Percentiles rank a stretch among this genome's conserved stretches.
These are phyloP conservation scores for Piscicola geometra DNA, from an alignment of 2,888 invertebrate genomes.

Conservation along the genomic window DNA sequence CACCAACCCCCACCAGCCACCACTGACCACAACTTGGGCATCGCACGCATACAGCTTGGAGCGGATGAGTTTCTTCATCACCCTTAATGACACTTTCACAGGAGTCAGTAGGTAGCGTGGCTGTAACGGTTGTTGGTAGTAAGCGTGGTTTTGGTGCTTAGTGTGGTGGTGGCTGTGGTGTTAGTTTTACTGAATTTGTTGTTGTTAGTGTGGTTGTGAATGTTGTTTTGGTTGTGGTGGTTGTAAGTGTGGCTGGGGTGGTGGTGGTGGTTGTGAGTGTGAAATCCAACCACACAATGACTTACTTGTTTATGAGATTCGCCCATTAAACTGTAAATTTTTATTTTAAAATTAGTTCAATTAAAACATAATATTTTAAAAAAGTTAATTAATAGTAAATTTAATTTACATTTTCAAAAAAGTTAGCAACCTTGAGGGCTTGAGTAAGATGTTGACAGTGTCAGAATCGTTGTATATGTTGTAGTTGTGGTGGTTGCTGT, in stretches of 20 bases:
- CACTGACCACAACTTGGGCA: background rate
- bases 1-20: no score
- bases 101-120: slow-evolving; percentile 1
- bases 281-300: background rate
- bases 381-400: no score
- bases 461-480: background rate
- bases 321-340: background rate
- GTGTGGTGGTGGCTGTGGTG: background rate
- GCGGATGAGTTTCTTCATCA: slow-evolving; percentile 9
- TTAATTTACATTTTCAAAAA: no score
- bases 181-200: background rate
- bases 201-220: background rate
- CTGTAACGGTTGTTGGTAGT: background rate
- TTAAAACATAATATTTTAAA: background rate
- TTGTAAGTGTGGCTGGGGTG: background rate
- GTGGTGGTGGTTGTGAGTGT: background rate
- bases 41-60: slow-evolving; percentile 5
- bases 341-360: background rate
- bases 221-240: background rate
- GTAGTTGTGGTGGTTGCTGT: background rate
- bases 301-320: background rate
- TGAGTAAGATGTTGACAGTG: background rate
- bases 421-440: slow-evolving; percentile 17
- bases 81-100: background rate
- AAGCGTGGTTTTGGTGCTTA: background rate